Percentiles rank a stretch among this genome's conserved stretches.
Evolutionary conservation across 2,797 vertebrate species (phyloP).

Genomic region (Anabacerthia variegaticeps): DNA sequence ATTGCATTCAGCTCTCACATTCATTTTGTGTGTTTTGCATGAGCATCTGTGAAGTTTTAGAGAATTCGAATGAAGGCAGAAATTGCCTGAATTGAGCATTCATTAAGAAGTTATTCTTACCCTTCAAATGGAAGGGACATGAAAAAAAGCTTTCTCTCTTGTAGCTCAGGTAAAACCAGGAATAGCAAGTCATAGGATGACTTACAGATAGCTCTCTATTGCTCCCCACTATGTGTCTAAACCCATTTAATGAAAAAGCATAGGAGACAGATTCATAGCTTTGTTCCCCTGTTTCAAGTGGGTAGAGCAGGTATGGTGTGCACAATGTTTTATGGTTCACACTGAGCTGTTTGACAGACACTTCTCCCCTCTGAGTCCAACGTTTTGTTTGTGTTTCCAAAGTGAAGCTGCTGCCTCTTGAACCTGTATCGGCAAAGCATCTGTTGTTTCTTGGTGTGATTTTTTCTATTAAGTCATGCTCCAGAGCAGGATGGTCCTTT

Average conservation of each 20-base stretch:
- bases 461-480: not conserved
- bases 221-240: not conserved
- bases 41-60: not conserved
- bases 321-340: accelerated
- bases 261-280: not conserved
- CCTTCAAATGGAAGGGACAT: not conserved
- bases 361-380: not conserved
- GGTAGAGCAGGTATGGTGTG: not conserved
- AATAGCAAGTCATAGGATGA: not conserved
- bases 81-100: not conserved
- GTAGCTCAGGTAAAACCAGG: not conserved
- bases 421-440: not conserved
- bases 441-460: not conserved
- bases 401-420: not conserved
- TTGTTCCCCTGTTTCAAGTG: not conserved
- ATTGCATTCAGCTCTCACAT: not conserved
- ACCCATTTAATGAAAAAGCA: not conserved
- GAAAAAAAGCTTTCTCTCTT: not conserved
- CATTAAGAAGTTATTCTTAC: not conserved
- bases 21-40: not conserved
- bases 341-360: not conserved
- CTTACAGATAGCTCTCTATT: not conserved
- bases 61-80: not conserved
- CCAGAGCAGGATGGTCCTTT: not conserved
- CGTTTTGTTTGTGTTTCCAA: not conserved